These are phyloP conservation scores for Caranx melampygus DNA, from an alignment of 2,113 vertebrate genomes.

Conservation along the genomic window DNA sequence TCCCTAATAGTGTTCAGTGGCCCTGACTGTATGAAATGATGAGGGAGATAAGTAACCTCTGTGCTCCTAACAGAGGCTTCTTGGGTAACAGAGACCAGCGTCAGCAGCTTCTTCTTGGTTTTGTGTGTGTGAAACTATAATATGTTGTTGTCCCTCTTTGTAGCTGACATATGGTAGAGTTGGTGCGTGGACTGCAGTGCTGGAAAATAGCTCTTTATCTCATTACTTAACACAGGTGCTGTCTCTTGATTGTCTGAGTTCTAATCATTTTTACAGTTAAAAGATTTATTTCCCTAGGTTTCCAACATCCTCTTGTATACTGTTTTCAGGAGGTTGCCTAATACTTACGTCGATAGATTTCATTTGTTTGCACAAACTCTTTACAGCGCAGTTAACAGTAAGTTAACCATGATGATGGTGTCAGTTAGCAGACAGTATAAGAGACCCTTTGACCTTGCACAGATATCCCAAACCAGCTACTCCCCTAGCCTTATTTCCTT, in stretches of 20 bases:
- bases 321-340: slow-evolving; percentile 11
- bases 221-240: no score
- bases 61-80: slow-evolving; percentile 25
- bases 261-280: no score
- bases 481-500: slow-evolving; percentile 39
- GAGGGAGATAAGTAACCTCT: not conserved
- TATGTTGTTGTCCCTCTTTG: not conserved
- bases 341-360: not conserved
- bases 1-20: not conserved
- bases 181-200: not conserved
- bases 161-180: not conserved
- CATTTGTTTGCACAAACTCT: slow-evolving; percentile 38
- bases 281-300: not conserved
- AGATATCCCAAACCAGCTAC: not conserved
- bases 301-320: not conserved
- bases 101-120: not conserved
- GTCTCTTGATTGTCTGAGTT: no score
- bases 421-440: not conserved
- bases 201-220: no score
- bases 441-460: not conserved
- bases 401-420: not conserved
- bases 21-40: not conserved
- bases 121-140: not conserved
- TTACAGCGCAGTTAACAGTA: slow-evolving; percentile 24
- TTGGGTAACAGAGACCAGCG: slow-evolving; percentile 9